These are phyloP conservation scores for Adelognathus sp. DNA, from an alignment of 2,888 invertebrate genomes.

Conservation along the genomic window DNA sequence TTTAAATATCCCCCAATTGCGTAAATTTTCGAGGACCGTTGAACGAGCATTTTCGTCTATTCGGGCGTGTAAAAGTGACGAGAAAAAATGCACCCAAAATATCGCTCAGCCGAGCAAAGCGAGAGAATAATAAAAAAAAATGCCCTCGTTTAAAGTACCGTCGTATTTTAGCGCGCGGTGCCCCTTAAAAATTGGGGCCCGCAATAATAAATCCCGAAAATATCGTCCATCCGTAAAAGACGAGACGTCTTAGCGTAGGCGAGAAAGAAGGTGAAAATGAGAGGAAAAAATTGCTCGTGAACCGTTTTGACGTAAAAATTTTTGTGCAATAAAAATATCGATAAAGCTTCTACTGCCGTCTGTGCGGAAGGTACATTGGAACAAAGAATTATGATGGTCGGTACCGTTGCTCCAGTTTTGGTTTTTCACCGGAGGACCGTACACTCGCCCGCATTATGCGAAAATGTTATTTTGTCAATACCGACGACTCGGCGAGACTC, in stretches of 20 bases:
- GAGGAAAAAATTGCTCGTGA: constrained; percentile 39
- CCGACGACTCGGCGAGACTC: neutral
- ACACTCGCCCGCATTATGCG: constrained; percentile 59
- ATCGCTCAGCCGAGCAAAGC: neutral
- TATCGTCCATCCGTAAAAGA: neutral
- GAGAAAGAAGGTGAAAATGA: constrained; percentile 24
- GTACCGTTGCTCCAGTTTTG: constrained; percentile 71
- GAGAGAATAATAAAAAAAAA: constrained; percentile 59
- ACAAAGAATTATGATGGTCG: constrained; percentile 63
- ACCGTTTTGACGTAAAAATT: constrained; percentile 41
- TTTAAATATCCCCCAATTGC: constrained; percentile 22
- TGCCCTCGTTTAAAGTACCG: constrained; percentile 69
- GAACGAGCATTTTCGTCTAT: constrained; percentile 17
- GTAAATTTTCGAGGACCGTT: neutral
- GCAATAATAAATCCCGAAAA: constrained; percentile 8
- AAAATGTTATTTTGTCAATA: constrained; percentile 38
- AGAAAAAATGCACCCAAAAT: neutral
- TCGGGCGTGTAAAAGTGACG: neutral
- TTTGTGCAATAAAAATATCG: constrained; percentile 55
- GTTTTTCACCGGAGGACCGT: constrained; percentile 61
- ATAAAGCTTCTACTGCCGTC: constrained; percentile 47
- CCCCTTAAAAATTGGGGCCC: constrained; percentile 2
- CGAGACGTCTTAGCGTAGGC: neutral
- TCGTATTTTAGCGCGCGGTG: constrained; percentile 64
- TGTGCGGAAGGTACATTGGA: constrained; percentile 1